phyloP scores from a whole-genome alignment of 2,113 vertebrate genomes.

The Thermophis baileyi region DNA sequence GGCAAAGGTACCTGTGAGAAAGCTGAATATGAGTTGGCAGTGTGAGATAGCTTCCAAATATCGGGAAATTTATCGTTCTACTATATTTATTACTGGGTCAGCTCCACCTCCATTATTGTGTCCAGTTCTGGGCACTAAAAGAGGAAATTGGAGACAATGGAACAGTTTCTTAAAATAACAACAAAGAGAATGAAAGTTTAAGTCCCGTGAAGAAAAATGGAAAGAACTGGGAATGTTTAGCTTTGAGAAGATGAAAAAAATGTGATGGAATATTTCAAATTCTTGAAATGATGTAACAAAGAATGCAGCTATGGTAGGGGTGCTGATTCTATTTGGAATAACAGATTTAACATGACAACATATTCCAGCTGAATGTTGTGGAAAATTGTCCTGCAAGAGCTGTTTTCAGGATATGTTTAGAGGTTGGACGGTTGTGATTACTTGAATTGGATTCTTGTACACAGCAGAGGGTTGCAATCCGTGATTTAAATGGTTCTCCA shows the following conservation, averaged over 20 bases:
- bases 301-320: neutral
- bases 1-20: neutral
- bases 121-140: neutral
- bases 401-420: neutral
- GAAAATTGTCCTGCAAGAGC: neutral
- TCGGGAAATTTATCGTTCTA: neutral
- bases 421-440: neutral
- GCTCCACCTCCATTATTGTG: neutral
- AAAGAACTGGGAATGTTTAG: neutral
- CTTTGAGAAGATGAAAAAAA: neutral
- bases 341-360: neutral
- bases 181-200: neutral
- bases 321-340: neutral
- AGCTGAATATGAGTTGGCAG: neutral
- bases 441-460: neutral
- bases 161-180: neutral
- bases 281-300: neutral
- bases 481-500: neutral
- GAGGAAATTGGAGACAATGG: neutral
- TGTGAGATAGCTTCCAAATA: neutral
- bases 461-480: neutral
- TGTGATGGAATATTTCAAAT: neutral
- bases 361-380: neutral
- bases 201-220: neutral
- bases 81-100: neutral